A percentile compares a stretch with the other conserved stretches of the same genome.
These are phyloP conservation scores for Mimumesa dahlbomi DNA, from an alignment of 2,888 invertebrate genomes.

Conservation along the genomic window DNA sequence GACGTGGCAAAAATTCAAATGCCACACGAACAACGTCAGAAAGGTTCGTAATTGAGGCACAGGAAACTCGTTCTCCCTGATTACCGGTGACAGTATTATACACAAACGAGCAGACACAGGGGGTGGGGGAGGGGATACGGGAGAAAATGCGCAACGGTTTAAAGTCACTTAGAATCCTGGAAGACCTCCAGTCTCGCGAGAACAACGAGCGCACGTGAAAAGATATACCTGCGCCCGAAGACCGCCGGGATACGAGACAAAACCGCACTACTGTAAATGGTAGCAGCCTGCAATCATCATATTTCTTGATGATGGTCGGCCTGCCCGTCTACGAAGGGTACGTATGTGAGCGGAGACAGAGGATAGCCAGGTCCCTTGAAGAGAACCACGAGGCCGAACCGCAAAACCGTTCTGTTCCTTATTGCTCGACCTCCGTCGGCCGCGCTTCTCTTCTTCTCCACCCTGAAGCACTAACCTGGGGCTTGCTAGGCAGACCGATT, in stretches of 20 bases:
- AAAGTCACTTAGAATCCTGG: conserved; percentile 47
- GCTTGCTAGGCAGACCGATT: conserved; percentile 48
- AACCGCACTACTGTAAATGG: conserved; percentile 78
- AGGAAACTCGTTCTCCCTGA: background rate
- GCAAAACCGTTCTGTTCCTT: conserved; percentile 76
- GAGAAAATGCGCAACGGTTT: conserved; percentile 37
- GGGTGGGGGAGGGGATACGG: too few species aligned
- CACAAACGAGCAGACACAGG: too few species aligned
- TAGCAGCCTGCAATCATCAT: conserved; percentile 79
- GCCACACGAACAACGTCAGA: too few species aligned
- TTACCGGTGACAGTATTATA: conserved; percentile 24
- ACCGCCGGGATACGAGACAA: conserved; percentile 58
- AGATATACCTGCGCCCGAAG: conserved; percentile 31
- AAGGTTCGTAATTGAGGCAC: conserved; percentile 1
- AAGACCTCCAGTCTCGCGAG: conserved; percentile 22
- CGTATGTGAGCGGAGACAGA: conserved; percentile 39
- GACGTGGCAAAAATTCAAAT: too few species aligned
- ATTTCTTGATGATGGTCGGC: conserved; percentile 74
- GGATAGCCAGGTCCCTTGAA: conserved; percentile 47
- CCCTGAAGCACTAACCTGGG: conserved; percentile 35
- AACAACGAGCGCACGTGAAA: conserved; percentile 35
- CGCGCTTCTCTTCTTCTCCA: conserved; percentile 49
- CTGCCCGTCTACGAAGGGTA: conserved; percentile 42
- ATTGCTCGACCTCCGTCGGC: conserved; percentile 70
- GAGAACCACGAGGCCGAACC: conserved; percentile 67